phyloP scores from a whole-genome alignment of 2,113 vertebrate genomes.

The Dasyprocta punctata region DNA sequence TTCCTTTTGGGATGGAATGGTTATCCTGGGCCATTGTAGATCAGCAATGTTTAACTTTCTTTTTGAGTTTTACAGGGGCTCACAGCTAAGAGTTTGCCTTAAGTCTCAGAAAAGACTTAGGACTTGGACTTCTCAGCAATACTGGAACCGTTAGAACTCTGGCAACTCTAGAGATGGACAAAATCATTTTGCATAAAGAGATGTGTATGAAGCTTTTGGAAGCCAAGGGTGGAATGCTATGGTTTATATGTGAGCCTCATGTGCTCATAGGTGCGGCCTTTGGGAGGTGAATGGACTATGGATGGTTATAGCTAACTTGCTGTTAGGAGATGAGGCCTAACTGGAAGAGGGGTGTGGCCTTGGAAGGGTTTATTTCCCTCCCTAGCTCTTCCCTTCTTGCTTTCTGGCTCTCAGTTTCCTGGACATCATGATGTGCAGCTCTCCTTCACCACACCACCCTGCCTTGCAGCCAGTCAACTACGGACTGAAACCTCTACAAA shows the following conservation, averaged over 20 bases:
- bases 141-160: background rate
- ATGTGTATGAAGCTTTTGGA: background rate
- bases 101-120: background rate
- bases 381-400: too few relatives aligned
- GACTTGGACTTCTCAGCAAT: background rate
- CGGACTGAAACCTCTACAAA: background rate
- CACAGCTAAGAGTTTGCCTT: background rate
- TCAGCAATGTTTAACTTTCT: background rate
- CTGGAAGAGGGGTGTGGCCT: background rate
- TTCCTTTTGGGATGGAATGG: background rate
- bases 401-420: too few relatives aligned
- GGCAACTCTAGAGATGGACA: background rate
- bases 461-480: background rate
- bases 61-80: background rate
- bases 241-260: background rate
- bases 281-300: background rate
- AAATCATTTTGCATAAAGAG: background rate
- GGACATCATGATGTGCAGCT: background rate
- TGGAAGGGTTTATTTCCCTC: background rate
- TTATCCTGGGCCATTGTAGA: background rate
- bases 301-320: background rate
- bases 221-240: background rate
- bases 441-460: background rate
- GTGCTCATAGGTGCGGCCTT: background rate
- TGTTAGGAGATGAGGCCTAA: background rate